phyloP scores from a whole-genome alignment of 2,113 vertebrate species.

The human region DNA sequence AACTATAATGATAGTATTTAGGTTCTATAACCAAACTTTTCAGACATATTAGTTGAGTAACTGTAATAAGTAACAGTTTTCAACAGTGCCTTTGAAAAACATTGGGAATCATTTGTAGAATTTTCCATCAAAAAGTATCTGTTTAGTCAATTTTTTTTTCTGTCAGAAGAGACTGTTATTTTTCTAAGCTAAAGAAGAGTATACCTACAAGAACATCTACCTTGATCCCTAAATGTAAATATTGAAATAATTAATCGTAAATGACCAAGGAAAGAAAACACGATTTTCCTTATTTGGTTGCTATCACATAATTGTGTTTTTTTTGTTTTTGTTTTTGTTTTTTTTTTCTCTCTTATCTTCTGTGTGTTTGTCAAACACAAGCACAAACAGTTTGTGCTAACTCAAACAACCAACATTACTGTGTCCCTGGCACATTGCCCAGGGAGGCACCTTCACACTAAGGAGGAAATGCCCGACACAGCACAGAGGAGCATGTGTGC shows the following conservation, averaged over 20 bases:
- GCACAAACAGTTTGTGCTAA: conserved; percentile 80
- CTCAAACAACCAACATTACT: conserved; percentile 70
- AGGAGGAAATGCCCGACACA: conserved; percentile 76
- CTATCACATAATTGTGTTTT: conserved; percentile 68
- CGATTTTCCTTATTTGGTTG: conserved; percentile 77
- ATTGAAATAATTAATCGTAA: conserved; percentile 74
- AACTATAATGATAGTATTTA: neutral
- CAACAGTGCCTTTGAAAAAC: conserved; percentile 28
- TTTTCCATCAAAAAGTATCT: conserved; percentile 27
- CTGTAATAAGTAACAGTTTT: conserved; percentile 11
- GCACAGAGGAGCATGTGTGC: conserved; percentile 46
- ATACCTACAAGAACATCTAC: conserved; percentile 47
- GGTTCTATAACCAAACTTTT: neutral
- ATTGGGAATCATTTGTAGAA: conserved; percentile 3
- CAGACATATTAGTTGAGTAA: conserved; percentile 15
- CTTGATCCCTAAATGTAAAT: conserved; percentile 71
- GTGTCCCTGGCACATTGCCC: conserved; percentile 79
- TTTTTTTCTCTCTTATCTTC: conserved; percentile 67
- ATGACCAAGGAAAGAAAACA: conserved; percentile 78
- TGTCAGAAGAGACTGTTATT: neutral
- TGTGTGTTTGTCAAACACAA: conserved; percentile 80
- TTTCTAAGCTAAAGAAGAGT: neutral
- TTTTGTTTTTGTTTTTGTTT: too few species aligned
- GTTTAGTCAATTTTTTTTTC: neutral
- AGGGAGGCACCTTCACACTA: conserved; percentile 76